phyloP scores from a whole-genome alignment of 2,797 vertebrate species.

The Carapus acus region DNA sequence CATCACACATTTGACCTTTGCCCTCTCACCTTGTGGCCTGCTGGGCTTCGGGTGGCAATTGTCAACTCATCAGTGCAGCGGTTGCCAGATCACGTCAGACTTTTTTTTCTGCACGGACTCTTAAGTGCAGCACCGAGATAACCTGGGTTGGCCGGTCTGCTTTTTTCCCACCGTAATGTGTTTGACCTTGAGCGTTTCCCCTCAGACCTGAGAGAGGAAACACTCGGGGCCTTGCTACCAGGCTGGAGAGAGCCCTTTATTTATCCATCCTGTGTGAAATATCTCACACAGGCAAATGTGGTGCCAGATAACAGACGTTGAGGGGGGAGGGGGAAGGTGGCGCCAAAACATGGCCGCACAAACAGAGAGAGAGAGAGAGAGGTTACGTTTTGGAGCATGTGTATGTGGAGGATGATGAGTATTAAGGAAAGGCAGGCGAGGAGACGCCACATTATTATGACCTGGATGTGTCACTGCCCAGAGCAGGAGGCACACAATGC shows the following conservation, averaged over 20 bases:
- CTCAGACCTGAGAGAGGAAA: constrained; percentile 12
- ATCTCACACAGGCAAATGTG: constrained; percentile 43
- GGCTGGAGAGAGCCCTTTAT: constrained; percentile 38
- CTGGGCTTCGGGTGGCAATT: constrained; percentile 22
- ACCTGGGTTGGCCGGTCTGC: constrained; percentile 31
- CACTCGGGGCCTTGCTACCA: background rate
- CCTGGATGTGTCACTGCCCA: background rate
- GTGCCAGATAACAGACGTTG: constrained; percentile 43
- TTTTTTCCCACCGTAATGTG: constrained; percentile 28
- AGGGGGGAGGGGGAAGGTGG: constrained; percentile 25
- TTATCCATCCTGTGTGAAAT: constrained; percentile 36
- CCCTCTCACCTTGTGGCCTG: constrained; percentile 19
- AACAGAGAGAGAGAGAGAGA: background rate
- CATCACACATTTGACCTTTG: constrained; percentile 26
- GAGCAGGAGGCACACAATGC: constrained; percentile 10
- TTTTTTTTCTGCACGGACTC: constrained; percentile 47
- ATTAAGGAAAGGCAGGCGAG: constrained; percentile 19
- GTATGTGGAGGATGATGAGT: background rate
- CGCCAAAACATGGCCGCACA: background rate
- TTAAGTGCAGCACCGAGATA: constrained; percentile 42
- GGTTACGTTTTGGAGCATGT: no score
- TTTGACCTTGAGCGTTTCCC: constrained; percentile 24
- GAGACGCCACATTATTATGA: constrained; percentile 30
- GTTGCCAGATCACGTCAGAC: constrained; percentile 42
- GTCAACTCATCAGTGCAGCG: constrained; percentile 44